These are phyloP conservation scores for Galbula dea DNA, from an alignment of 2,113 vertebrate species.

Conservation along the genomic window DNA sequence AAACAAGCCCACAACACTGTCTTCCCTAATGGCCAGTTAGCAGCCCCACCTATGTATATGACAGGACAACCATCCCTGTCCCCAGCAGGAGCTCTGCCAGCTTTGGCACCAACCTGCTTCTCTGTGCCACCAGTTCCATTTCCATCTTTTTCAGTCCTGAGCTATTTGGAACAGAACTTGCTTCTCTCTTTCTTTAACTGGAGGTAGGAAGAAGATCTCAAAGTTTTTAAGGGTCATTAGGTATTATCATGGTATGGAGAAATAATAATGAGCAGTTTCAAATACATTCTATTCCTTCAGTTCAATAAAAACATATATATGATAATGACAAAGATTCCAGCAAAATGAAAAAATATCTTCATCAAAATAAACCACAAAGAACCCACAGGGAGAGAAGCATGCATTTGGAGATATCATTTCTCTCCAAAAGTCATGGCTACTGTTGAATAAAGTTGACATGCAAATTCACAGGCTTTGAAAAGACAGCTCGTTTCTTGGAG, in stretches of 20 bases:
- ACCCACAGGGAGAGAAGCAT: neutral
- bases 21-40: neutral
- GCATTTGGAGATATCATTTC: neutral
- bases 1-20: neutral
- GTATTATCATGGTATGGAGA: neutral
- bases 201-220: neutral
- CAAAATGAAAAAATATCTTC: neutral
- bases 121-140: neutral
- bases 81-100: neutral
- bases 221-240: neutral
- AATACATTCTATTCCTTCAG: neutral
- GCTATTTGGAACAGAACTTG: neutral
- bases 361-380: neutral
- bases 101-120: neutral
- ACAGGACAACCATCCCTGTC: neutral
- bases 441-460: neutral
- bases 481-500: slow-evolving; percentile 33
- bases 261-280: neutral
- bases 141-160: neutral
- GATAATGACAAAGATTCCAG: neutral
- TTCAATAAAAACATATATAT: neutral
- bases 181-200: neutral
- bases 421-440: neutral
- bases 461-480: neutral
- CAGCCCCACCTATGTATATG: neutral